phyloP scores from a whole-genome alignment of 2,888 invertebrate genomes.

The Caenorhabditis auriculariae region DNA sequence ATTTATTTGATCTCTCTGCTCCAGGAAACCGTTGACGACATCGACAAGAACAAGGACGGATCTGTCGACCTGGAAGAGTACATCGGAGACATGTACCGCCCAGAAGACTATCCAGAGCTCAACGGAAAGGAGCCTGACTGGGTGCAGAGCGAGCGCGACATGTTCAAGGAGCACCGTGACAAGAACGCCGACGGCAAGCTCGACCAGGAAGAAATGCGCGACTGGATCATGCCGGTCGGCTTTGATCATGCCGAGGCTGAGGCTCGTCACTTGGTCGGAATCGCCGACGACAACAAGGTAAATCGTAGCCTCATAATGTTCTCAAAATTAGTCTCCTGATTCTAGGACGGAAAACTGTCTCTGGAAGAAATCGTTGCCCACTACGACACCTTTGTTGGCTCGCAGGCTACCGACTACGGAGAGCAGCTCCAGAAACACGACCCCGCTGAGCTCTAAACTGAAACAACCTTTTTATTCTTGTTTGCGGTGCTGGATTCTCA shows the following conservation, averaged over 20 bases:
- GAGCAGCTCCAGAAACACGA: constrained; percentile 92
- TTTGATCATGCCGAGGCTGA: constrained; percentile 97
- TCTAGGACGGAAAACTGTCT: constrained; percentile 80
- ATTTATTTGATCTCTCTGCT: background rate
- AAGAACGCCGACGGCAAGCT: constrained; percentile 82
- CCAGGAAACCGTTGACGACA: constrained; percentile 89
- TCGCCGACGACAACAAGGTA: constrained; percentile 83
- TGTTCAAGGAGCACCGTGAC: constrained; percentile 80
- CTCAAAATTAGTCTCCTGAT: constrained; percentile 10
- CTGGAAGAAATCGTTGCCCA: constrained; percentile 87
- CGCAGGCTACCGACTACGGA: constrained; percentile 97
- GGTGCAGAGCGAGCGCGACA: constrained; percentile 89
- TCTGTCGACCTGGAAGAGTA: constrained; percentile 88
- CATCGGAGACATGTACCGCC: constrained; percentile 84
- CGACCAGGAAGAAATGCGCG: constrained; percentile 80
- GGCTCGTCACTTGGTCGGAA: constrained; percentile 88
- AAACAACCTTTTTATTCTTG: constrained; percentile 2
- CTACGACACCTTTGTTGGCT: constrained; percentile 95
- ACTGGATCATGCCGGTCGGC: constrained; percentile 92
- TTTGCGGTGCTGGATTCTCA: constrained; percentile 8
- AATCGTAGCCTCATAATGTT: background rate
- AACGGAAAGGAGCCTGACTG: constrained; percentile 79
- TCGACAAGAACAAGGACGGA: constrained; percentile 93
- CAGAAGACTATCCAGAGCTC: constrained; percentile 63
- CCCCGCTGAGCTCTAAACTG: constrained; percentile 63